Evolutionary conservation across 2,888 invertebrate species (phyloP).

Genomic region (Ectobius pallidus): DNA sequence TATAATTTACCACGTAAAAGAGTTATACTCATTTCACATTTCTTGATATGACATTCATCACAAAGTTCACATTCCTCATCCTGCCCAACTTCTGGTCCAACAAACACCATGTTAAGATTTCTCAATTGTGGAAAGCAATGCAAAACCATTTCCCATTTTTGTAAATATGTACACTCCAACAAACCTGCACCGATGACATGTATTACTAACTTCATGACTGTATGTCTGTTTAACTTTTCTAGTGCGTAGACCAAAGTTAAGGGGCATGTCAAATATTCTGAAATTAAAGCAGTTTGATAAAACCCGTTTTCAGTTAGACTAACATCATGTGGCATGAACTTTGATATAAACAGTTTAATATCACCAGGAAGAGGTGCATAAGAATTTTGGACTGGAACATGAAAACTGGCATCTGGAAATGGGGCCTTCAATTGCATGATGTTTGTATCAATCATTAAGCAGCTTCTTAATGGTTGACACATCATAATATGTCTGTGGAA

Average conservation of each 20-base stretch:
- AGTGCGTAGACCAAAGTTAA: conserved; percentile 18
- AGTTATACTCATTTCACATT: background rate
- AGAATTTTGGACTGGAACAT: background rate
- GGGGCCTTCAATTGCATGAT: background rate
- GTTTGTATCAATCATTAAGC: background rate
- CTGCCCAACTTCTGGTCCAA: conserved; percentile 6
- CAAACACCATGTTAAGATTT: background rate
- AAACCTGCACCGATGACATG: conserved; percentile 2
- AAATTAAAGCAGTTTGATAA: background rate
- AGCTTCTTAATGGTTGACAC: conserved; percentile 3
- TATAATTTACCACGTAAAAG: background rate
- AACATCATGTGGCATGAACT: background rate
- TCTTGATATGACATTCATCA: background rate
- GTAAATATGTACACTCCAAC: background rate
- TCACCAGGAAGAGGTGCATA: background rate
- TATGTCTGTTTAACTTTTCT: background rate
- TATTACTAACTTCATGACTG: background rate
- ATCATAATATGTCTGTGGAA: background rate
- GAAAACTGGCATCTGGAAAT: background rate
- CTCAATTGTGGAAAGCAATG: background rate
- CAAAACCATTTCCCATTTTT: conserved; percentile 11
- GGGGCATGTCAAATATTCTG: conserved; percentile 16
- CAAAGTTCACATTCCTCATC: background rate
- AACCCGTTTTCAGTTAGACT: background rate
- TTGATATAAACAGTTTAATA: background rate